phyloP scores from a whole-genome alignment of 2,797 vertebrate species.

The Salarias fasciatus region DNA sequence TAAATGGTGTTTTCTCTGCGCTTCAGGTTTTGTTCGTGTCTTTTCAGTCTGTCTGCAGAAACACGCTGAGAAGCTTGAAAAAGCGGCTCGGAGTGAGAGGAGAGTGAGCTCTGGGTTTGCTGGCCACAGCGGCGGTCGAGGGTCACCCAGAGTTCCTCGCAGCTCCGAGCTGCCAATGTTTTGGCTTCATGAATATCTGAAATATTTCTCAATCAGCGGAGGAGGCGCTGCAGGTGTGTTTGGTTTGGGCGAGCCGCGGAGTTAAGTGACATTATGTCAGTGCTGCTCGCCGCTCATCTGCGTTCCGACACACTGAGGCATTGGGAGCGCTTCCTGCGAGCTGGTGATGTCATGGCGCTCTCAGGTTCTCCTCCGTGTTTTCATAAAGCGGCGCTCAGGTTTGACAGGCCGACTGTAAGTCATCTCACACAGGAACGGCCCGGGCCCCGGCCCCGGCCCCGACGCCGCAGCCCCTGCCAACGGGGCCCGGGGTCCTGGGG shows the following conservation, averaged over 20 bases:
- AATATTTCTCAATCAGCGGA: conserved; percentile 52
- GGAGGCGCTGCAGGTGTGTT: conserved; percentile 62
- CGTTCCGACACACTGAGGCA: conserved; percentile 30
- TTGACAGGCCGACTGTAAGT: conserved; percentile 67
- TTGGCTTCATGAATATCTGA: conserved; percentile 46
- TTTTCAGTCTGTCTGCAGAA: too few relatives aligned
- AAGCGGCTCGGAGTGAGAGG: too few relatives aligned
- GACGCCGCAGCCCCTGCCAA: conserved; percentile 60
- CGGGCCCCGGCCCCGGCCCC: conserved; percentile 37
- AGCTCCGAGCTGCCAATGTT: not conserved
- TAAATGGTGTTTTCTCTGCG: too few relatives aligned
- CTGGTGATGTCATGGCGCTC: conserved; percentile 69
- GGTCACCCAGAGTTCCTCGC: too few relatives aligned
- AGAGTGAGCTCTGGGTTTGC: too few relatives aligned
- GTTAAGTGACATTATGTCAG: conserved; percentile 50
- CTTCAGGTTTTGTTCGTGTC: too few relatives aligned
- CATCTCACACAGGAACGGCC: conserved; percentile 74
- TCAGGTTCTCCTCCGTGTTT: conserved; percentile 4
- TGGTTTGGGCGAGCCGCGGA: conserved; percentile 33
- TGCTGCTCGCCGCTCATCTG: conserved; percentile 6
- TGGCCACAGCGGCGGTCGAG: not conserved
- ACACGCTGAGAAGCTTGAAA: too few relatives aligned
- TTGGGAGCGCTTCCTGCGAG: conserved; percentile 64
- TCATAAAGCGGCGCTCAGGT: conserved; percentile 15
- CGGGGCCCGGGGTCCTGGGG: conserved; percentile 21